phyloP scores from a whole-genome alignment of 2,113 vertebrate genomes.

The Melospiza melodia region DNA sequence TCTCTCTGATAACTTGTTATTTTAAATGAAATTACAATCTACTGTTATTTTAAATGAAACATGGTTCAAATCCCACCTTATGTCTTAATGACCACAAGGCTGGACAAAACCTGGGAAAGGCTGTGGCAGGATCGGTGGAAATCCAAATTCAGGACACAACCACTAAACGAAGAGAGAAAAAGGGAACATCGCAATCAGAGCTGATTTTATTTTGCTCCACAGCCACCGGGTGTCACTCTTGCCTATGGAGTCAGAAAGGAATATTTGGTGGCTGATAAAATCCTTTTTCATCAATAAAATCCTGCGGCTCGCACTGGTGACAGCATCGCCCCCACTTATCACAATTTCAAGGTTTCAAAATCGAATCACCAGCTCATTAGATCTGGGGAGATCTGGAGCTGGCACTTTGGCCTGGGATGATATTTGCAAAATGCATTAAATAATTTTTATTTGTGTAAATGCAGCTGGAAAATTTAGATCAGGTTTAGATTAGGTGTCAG shows the following conservation, averaged over 20 bases:
- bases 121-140: not conserved
- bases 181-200: not conserved
- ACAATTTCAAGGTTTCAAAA: not conserved
- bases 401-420: not conserved
- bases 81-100: not conserved
- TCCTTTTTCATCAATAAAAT: not conserved
- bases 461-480: not conserved
- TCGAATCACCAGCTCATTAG: not conserved
- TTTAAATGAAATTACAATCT: not conserved
- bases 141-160: not conserved
- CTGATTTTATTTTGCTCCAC: not conserved
- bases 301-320: not conserved
- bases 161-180: not conserved
- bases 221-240: slow-evolving; percentile 50
- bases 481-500: not conserved
- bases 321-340: not conserved
- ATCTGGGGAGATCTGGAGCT: not conserved
- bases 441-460: not conserved
- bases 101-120: not conserved
- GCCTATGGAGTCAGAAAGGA: not conserved
- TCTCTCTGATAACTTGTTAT: not conserved
- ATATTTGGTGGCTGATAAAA: not conserved
- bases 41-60: not conserved
- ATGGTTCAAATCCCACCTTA: accelerated
- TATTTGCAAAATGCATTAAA: not conserved